phyloP scores from a whole-genome alignment of 2,888 invertebrate genomes.

The Apamea sordens region DNA sequence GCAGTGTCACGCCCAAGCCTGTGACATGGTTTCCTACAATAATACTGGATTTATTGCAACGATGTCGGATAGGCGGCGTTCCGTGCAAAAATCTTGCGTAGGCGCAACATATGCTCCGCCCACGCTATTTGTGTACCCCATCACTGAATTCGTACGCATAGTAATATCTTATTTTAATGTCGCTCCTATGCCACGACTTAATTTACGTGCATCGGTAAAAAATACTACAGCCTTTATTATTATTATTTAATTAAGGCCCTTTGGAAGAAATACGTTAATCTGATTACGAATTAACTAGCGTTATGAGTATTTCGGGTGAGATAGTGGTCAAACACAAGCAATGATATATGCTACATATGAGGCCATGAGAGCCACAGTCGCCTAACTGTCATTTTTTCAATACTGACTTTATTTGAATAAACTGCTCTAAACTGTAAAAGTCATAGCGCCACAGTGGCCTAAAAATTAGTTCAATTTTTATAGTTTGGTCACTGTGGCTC shows the following conservation, averaged over 20 bases:
- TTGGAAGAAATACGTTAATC: background rate
- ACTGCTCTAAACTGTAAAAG: no score
- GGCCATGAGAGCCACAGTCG: no score
- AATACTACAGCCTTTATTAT: background rate
- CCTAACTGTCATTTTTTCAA: no score
- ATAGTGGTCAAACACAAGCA: background rate
- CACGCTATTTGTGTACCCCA: conserved; percentile 69
- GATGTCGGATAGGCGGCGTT: conserved; percentile 77
- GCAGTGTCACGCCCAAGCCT: conserved; percentile 73
- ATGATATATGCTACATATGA: background rate
- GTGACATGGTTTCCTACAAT: conserved; percentile 77
- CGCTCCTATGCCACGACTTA: conserved; percentile 22
- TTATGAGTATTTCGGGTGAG: background rate
- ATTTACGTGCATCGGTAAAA: conserved; percentile 18
- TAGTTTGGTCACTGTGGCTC: no score
- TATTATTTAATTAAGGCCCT: background rate
- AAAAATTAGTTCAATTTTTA: no score
- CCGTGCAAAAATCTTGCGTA: conserved; percentile 81
- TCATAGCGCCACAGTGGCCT: no score
- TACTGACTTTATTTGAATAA: no score
- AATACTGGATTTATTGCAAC: conserved; percentile 80
- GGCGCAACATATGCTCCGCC: conserved; percentile 80
- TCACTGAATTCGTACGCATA: conserved; percentile 57
- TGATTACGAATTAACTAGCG: background rate
- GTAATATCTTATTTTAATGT: conserved; percentile 55